Evolutionary conservation across 1,140 invertebrate genomes (phyloP), one percentile per base, ranked within the genome.

Genomic region (Eupristina koningsbergeri): DNA sequence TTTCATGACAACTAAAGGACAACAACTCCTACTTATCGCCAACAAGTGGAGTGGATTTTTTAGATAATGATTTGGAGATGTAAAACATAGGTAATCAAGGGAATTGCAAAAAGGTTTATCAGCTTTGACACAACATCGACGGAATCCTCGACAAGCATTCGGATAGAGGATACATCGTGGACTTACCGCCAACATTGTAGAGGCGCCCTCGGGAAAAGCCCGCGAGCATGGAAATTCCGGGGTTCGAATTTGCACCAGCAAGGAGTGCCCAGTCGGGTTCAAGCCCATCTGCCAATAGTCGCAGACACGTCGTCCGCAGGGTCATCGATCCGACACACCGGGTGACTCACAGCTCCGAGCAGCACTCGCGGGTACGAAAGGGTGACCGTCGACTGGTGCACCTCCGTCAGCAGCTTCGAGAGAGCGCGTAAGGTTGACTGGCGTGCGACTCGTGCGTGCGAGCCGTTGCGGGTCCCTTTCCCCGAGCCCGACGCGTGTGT

Each of bases 351-450:
- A 17, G 15, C 47, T 26, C 13, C 9, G 0, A 13, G 26, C 53
- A 3, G 5, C 41, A 50, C 41, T 47, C 73, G 41, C 73, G 73
- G 7, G 13, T 85, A 86, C n/a, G 85, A 80, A 86, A 87, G 84
- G 81, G 87, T 81, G 86, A 88, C 87, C 86, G 53, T n/a, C n/a
- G n/a, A n/a, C n/a, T n/a, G n/a, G n/a, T n/a, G 82, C 45, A 75
- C 22, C 41, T 53, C 29, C 73, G 45, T 58, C 53, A 29, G 82
- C 73, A 75, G 73, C n/a, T 53, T 29, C 45, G 73, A 8, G 13
- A 85, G 87, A 86, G 84, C 84, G 79, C 86, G 86, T 85, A 86
- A 87, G 85, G 83, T 88, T 81, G 86, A 88, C 87, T 87, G 85
- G 73, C 77, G 69, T 53, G 64, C 53, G 80, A 41, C 73, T 36